Percentiles rank a stretch among this genome's conserved stretches.
Evolutionary conservation across 2,888 invertebrate genomes (phyloP).

Genomic region (Himalopsyche tibetana): DNA sequence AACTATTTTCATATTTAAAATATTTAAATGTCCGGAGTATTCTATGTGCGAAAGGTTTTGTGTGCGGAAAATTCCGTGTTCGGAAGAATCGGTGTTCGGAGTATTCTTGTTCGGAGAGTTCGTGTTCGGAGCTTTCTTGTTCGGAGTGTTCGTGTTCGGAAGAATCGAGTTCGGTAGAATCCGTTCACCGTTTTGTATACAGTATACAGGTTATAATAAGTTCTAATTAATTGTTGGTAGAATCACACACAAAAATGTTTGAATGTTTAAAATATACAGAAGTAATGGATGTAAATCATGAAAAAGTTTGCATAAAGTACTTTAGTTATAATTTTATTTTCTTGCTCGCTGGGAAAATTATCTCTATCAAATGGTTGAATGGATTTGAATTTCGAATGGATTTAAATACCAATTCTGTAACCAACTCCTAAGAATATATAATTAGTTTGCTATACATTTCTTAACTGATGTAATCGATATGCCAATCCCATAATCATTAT

Average conservation of each 20-base stretch:
- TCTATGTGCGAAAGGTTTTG: too few relatives aligned
- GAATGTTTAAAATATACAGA: not conserved
- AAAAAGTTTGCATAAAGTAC: not conserved
- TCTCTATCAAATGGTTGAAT: not conserved
- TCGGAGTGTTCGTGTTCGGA: too few relatives aligned
- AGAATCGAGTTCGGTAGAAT: too few relatives aligned
- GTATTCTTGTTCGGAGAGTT: too few relatives aligned
- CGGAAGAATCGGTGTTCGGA: too few relatives aligned
- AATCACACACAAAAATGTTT: not conserved
- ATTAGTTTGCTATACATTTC: conserved; percentile 37
- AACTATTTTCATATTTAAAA: too few relatives aligned
- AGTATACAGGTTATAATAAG: not conserved
- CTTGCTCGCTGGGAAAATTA: not conserved
- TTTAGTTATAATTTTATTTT: not conserved
- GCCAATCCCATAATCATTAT: conserved; percentile 39
- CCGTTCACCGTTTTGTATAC: conserved; percentile 4
- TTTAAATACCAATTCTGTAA: not conserved
- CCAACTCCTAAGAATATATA: not conserved
- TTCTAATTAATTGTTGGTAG: conserved; percentile 17
- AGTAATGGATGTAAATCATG: not conserved
- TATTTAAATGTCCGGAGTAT: too few relatives aligned
- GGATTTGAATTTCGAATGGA: not conserved
- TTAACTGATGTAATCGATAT: conserved; percentile 43
- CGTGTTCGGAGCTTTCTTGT: too few relatives aligned
- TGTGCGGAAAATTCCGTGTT: too few relatives aligned